Conservation (phyloP, 2,888 invertebrate species). For the Ornithoptera priamus region DNA sequence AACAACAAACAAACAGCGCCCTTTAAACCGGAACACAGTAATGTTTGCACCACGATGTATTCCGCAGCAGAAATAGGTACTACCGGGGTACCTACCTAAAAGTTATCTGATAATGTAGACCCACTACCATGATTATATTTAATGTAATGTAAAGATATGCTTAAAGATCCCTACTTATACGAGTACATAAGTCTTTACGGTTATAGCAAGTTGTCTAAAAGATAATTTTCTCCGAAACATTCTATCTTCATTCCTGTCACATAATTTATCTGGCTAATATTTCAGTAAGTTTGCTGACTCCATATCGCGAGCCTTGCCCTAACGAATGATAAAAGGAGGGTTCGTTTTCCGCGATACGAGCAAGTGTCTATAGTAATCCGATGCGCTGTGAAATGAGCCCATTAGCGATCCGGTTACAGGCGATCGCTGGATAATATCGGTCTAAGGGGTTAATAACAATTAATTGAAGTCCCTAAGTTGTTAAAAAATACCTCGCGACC, state of each 20-base stretch:
- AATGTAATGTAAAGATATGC: too few species aligned
- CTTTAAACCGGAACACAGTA: too few species aligned
- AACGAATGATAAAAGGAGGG: slow-evolving; percentile 23
- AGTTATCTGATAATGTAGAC: too few species aligned
- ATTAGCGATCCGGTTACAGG: slow-evolving; percentile 47
- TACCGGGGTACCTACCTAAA: too few species aligned
- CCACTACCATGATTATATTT: too few species aligned
- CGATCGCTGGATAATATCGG: slow-evolving; percentile 43
- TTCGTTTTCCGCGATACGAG: slow-evolving; percentile 33
- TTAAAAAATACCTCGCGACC: slow-evolving; percentile 50
- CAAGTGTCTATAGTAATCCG: slow-evolving; percentile 46
- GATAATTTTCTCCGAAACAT: slow-evolving; percentile 12
- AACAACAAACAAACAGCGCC: too few species aligned
- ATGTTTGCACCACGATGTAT: too few species aligned
- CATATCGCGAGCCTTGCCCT: slow-evolving; percentile 19
- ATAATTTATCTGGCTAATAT: slow-evolving; percentile 19
- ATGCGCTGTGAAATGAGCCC: slow-evolving; percentile 50
- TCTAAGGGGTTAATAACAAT: slow-evolving; percentile 64
- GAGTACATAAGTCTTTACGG: too few species aligned
- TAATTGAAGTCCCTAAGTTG: slow-evolving; percentile 65
- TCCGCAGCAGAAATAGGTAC: too few species aligned
- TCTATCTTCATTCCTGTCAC: slow-evolving; percentile 9
- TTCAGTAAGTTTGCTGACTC: slow-evolving; percentile 25
- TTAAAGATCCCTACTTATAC: too few species aligned
- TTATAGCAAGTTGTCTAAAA: background rate